A percentile compares a stretch with the other conserved stretches of the same genome.
Conservation (phyloP, 2,888 invertebrate species). For the Drosophila nr. perissopoda region DNA sequence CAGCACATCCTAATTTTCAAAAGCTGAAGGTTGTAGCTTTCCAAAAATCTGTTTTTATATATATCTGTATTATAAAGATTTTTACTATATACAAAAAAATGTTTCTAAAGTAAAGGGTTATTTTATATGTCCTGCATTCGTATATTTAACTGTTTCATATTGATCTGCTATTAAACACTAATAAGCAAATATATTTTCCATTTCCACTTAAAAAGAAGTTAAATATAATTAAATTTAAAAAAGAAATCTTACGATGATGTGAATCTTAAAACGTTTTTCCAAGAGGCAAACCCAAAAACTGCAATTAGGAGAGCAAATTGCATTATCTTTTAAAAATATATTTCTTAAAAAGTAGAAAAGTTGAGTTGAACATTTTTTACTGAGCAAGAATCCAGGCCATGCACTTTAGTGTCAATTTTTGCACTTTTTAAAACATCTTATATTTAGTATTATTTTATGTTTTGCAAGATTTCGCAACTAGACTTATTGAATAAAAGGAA, state of each 20-base stretch:
- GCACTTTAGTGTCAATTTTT: not conserved
- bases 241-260: not conserved
- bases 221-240: not conserved
- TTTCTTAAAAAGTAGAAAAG: not conserved
- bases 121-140: no score
- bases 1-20: not conserved
- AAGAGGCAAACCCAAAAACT: not conserved
- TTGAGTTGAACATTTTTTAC: not conserved
- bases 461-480: not conserved
- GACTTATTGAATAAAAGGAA: not conserved
- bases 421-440: not conserved
- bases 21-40: not conserved
- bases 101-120: no score
- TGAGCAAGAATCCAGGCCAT: not conserved
- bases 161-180: not conserved
- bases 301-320: not conserved
- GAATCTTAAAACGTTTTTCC: not conserved
- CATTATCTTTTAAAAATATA: not conserved
- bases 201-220: not conserved
- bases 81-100: no score
- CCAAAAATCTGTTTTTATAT: not conserved
- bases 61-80: not conserved
- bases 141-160: not conserved
- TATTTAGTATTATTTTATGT: not conserved
- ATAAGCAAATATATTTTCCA: not conserved